Evolutionary conservation across 1,140 invertebrate genomes (phyloP).

Genomic region (Microvelia longipes): DNA sequence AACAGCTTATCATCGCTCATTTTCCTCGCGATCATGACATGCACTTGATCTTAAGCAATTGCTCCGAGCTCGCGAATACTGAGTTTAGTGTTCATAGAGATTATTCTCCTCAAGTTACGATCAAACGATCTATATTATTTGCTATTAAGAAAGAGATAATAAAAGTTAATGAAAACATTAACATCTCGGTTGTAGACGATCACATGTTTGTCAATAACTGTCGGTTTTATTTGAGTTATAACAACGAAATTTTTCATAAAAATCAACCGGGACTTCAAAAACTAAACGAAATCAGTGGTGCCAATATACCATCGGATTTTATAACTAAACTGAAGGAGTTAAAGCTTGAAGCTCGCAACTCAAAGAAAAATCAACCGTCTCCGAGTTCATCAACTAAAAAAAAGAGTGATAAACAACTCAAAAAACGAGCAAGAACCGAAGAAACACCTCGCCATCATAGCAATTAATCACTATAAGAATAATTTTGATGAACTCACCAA

Average conservation of each 20-base stretch:
- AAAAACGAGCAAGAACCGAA: background rate
- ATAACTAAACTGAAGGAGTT: background rate
- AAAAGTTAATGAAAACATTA: background rate
- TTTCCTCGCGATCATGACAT: background rate
- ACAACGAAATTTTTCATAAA: background rate
- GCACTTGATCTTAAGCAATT: background rate
- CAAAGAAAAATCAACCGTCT: background rate
- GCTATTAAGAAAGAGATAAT: background rate
- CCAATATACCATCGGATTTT: too few species aligned
- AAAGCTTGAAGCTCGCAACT: background rate
- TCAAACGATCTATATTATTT: background rate
- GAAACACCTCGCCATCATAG: too few species aligned
- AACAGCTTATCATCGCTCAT: background rate
- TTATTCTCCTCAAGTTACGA: background rate
- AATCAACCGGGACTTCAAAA: background rate
- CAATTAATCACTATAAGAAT: too few species aligned
- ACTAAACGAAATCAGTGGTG: background rate
- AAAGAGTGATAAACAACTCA: background rate
- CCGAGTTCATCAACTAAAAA: background rate
- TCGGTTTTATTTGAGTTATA: background rate
- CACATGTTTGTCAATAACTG: background rate
- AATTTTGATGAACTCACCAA: background rate
- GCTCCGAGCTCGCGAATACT: background rate
- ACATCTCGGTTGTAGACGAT: background rate
- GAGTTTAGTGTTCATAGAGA: background rate